Percentiles rank a stretch among this genome's conserved stretches.
Evolutionary conservation across 2,888 invertebrate genomes (phyloP).

Genomic region (Pseudococcus jackbeardsleyi): DNA sequence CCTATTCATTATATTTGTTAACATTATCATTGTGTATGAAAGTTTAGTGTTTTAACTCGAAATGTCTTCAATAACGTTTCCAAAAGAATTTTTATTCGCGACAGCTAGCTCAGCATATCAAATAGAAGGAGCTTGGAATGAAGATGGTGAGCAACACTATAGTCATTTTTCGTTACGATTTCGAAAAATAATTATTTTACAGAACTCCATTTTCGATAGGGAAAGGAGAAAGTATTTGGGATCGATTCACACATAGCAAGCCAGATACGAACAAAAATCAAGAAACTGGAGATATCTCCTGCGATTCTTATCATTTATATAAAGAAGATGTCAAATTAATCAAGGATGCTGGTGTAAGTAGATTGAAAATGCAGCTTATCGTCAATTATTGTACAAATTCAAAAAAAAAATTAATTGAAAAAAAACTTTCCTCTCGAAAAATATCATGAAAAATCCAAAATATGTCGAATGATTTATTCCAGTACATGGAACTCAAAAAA

Average conservation of each 20-base stretch:
- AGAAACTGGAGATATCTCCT: constrained; percentile 76
- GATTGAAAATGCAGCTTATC: too few relatives aligned
- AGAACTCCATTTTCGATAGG: constrained; percentile 69
- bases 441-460: too few relatives aligned
- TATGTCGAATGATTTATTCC: too few relatives aligned
- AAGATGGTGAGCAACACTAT: constrained; percentile 70
- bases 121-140: constrained; percentile 73
- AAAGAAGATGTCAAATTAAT: constrained; percentile 75
- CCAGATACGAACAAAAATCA: constrained; percentile 73
- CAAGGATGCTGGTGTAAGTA: constrained; percentile 73
- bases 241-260: constrained; percentile 74
- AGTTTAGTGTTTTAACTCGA: background rate
- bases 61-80: constrained; percentile 70
- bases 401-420: too few relatives aligned
- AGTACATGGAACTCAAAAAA: too few relatives aligned
- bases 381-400: too few relatives aligned
- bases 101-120: constrained; percentile 75
- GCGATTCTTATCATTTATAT: constrained; percentile 78
- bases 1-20: too few relatives aligned
- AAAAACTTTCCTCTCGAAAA: too few relatives aligned
- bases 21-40: too few relatives aligned
- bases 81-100: constrained; percentile 75
- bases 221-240: constrained; percentile 79
- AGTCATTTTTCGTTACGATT: background rate
- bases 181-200: background rate